Conservation (phyloP, 2,888 invertebrate species). For the Margaritifera margaritifera region DNA sequence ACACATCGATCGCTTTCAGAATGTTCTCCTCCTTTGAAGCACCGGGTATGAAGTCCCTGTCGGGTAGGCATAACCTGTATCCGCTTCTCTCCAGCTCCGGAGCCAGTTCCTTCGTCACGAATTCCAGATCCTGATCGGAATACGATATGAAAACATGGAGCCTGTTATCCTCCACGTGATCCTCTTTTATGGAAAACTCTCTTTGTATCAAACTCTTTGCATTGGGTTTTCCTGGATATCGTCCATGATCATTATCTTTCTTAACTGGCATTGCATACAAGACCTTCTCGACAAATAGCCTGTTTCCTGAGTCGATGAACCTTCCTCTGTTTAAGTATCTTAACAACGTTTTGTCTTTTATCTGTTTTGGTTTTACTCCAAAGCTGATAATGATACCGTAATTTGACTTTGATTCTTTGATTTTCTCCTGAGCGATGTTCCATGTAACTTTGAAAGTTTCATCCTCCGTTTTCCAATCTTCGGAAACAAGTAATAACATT, state of each 20-base stretch:
- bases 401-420: constrained; percentile 37
- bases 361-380: constrained; percentile 17
- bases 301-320: constrained; percentile 30
- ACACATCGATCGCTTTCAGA: constrained; percentile 31
- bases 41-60: constrained; percentile 48
- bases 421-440: constrained; percentile 44
- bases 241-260: background rate
- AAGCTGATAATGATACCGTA: constrained; percentile 41
- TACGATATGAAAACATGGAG: constrained; percentile 42
- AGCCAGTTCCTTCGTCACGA: constrained; percentile 29
- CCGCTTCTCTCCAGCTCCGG: constrained; percentile 33
- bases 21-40: constrained; percentile 48
- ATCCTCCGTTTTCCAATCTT: constrained; percentile 23
- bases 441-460: constrained; percentile 39
- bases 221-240: constrained; percentile 5
- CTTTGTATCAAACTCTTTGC: constrained; percentile 12
- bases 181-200: constrained; percentile 11
- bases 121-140: constrained; percentile 34
- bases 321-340: constrained; percentile 38
- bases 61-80: constrained; percentile 35
- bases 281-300: constrained; percentile 35
- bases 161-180: constrained; percentile 1
- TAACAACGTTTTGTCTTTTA: constrained; percentile 39
- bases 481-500: constrained; percentile 41
- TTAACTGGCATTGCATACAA: constrained; percentile 40